phyloP scores from a whole-genome alignment of 2,888 invertebrate genomes.

The Drepanosiphum platanoidis region DNA sequence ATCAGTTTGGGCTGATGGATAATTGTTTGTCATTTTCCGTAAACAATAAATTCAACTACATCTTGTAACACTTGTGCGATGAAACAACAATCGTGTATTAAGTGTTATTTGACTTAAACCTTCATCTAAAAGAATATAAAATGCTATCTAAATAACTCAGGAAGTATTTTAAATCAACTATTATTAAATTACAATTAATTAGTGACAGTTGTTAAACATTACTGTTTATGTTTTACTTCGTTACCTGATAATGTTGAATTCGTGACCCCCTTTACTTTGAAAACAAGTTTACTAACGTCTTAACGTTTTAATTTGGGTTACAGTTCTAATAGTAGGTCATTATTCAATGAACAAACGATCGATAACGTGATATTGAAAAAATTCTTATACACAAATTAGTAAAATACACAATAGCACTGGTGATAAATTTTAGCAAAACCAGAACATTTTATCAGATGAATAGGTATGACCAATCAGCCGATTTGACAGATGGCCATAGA shows the following conservation, averaged over 20 bases:
- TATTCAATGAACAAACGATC: constrained; percentile 33
- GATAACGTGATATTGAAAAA: constrained; percentile 55
- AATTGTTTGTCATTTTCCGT: constrained; percentile 54
- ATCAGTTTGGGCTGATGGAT: constrained; percentile 52
- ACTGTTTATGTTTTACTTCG: constrained; percentile 18
- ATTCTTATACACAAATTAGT: constrained; percentile 31
- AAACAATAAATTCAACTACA: constrained; percentile 51
- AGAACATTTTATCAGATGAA: constrained; percentile 60
- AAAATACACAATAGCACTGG: constrained; percentile 36
- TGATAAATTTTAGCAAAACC: constrained; percentile 54
- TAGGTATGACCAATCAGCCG: constrained; percentile 59
- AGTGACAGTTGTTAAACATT: constrained; percentile 20
- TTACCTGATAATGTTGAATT: constrained; percentile 57
- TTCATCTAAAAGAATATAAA: constrained; percentile 53
- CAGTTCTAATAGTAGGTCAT: constrained; percentile 48
- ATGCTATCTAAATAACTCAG: constrained; percentile 21
- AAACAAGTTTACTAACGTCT: constrained; percentile 43
- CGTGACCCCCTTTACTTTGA: constrained; percentile 51
- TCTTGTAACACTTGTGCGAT: constrained; percentile 22
- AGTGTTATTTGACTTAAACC: constrained; percentile 29
- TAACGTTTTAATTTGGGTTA: constrained; percentile 38
- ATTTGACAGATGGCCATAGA: constrained; percentile 57
- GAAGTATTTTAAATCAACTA: constrained; percentile 38
- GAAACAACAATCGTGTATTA: not conserved
- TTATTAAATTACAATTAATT: constrained; percentile 41